These are phyloP conservation scores for Poeciliopsis infans DNA, from an alignment of 2,797 vertebrate species.

Conservation along the genomic window DNA sequence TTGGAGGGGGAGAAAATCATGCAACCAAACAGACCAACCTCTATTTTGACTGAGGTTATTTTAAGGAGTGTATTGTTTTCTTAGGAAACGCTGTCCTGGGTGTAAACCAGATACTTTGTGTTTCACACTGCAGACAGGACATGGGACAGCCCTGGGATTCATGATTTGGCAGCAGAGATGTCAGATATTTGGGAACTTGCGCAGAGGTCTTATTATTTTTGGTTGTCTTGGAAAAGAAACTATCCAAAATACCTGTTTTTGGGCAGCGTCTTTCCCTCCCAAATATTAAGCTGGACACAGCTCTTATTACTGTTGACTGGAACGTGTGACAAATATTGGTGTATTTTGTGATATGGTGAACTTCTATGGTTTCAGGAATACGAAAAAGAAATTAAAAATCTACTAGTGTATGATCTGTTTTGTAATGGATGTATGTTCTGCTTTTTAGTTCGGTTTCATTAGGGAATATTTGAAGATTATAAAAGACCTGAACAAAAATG, in stretches of 20 bases:
- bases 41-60: constrained; percentile 65
- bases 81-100: constrained; percentile 60
- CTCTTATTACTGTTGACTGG: not conserved
- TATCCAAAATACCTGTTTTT: constrained; percentile 50
- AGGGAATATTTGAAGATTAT: not conserved
- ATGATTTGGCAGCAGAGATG: constrained; percentile 79
- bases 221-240: constrained; percentile 43
- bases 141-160: constrained; percentile 45
- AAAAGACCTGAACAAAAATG: not conserved
- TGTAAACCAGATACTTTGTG: constrained; percentile 40
- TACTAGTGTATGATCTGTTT: not conserved
- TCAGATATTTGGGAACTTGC: constrained; percentile 61
- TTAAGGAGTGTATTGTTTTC: constrained; percentile 72
- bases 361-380: not conserved
- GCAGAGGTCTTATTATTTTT: constrained; percentile 67
- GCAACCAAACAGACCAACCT: constrained; percentile 46
- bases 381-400: not conserved
- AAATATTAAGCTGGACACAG: not conserved
- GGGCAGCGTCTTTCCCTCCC: not conserved
- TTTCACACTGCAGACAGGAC: constrained; percentile 60
- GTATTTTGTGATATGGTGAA: not conserved
- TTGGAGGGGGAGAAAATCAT: not conserved
- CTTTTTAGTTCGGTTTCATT: not conserved
- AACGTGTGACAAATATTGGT: not conserved
- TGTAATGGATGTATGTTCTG: not conserved